Conservation (phyloP, 1,140 invertebrate species). For the Mya arenaria region DNA sequence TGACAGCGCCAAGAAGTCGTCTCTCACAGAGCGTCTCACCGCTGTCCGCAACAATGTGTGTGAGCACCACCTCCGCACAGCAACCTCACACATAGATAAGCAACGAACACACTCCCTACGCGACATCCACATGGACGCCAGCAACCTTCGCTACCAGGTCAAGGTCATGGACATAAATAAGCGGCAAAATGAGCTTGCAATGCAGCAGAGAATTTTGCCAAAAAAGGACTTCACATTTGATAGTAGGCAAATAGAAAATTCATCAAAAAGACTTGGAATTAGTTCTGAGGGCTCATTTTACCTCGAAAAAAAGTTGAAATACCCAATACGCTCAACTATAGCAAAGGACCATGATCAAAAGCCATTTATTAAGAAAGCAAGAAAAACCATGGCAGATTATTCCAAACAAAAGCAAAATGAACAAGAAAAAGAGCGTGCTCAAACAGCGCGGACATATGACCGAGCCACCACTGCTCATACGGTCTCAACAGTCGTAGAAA, state of each 20-base stretch:
- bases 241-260: slow-evolving; percentile 68
- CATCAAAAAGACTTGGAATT: slow-evolving; percentile 69
- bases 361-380: slow-evolving; percentile 69
- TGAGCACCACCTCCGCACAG: slow-evolving; percentile 71
- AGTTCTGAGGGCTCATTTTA: slow-evolving; percentile 67
- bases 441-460: slow-evolving; percentile 34
- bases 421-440: slow-evolving; percentile 52
- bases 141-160: slow-evolving; percentile 71
- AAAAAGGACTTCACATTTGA: slow-evolving; percentile 73
- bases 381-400: slow-evolving; percentile 61
- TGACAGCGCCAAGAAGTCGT: slow-evolving; percentile 63
- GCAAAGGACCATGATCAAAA: slow-evolving; percentile 68
- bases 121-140: slow-evolving; percentile 68
- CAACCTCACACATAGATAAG: slow-evolving; percentile 62
- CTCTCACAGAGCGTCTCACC: slow-evolving; percentile 70
- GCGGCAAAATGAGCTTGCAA: slow-evolving; percentile 70
- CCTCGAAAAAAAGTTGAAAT: slow-evolving; percentile 70
- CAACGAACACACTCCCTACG: slow-evolving; percentile 65
- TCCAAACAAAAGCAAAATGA: slow-evolving; percentile 56
- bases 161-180: slow-evolving; percentile 76
- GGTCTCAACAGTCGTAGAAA: slow-evolving; percentile 37
- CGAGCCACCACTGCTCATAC: slow-evolving; percentile 37
- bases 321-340: slow-evolving; percentile 65
- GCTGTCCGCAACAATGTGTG: slow-evolving; percentile 76
- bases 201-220: slow-evolving; percentile 70